These are phyloP conservation scores for Ridgeia piscesae DNA, from an alignment of 1,140 invertebrate species.

Conservation along the genomic window DNA sequence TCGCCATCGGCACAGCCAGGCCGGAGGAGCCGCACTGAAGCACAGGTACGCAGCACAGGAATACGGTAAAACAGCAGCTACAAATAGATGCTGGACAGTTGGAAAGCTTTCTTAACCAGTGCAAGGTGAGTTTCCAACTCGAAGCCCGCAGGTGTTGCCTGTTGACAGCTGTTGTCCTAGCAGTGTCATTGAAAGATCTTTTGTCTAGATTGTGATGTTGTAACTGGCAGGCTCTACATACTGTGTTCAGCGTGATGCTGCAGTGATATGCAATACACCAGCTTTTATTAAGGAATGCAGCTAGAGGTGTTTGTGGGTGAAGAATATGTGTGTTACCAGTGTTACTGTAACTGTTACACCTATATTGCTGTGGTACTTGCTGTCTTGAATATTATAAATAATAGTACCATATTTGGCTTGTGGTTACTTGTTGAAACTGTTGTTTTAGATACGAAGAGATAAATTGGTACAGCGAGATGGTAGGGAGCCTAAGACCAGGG, in stretches of 20 bases:
- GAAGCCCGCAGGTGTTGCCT: not conserved
- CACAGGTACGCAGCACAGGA: not conserved
- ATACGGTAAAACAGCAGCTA: slow-evolving; percentile 5
- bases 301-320: too few species aligned
- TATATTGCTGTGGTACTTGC: not conserved
- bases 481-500: not conserved
- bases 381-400: too few species aligned
- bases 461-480: not conserved
- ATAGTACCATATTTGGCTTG: not conserved
- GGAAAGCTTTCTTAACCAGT: not conserved
- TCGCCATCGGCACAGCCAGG: not conserved
- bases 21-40: not conserved
- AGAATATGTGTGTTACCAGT: too few species aligned
- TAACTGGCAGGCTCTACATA: not conserved
- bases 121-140: not conserved
- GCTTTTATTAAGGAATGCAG: too few species aligned
- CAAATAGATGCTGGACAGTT: not conserved
- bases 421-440: not conserved
- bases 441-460: too few species aligned
- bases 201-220: not conserved
- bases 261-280: not conserved
- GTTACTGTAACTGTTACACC: not conserved
- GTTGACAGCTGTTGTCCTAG: not conserved
- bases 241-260: not conserved
- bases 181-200: not conserved